phyloP scores from a whole-genome alignment of 2,797 vertebrate genomes.

The Sparus aurata region DNA sequence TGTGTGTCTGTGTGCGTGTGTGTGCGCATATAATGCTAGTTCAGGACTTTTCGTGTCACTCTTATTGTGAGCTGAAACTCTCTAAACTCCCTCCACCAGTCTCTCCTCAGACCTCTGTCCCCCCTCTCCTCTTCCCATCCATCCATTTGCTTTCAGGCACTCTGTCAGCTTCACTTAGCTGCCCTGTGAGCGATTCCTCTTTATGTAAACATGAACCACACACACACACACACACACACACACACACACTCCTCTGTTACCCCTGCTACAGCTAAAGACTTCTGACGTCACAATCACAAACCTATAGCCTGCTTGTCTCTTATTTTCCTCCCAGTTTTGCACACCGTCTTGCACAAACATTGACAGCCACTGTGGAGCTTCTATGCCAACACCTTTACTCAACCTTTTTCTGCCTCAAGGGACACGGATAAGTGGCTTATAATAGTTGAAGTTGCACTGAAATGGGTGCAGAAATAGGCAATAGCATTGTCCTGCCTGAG shows the following conservation, averaged over 20 bases:
- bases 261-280: conserved; percentile 31
- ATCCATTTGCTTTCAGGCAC: conserved; percentile 27
- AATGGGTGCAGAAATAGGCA: conserved; percentile 38
- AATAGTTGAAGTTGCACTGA: conserved; percentile 29
- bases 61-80: neutral
- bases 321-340: neutral
- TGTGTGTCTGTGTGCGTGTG: too few relatives aligned
- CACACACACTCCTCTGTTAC: conserved; percentile 17
- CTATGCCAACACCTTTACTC: conserved; percentile 32
- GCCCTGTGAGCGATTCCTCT: conserved; percentile 33
- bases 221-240: conserved; percentile 16
- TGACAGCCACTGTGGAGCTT: neutral
- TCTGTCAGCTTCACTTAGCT: conserved; percentile 46
- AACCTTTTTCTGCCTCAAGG: conserved; percentile 31
- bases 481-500: conserved; percentile 34
- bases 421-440: conserved; percentile 38
- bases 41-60: conserved; percentile 4
- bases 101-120: neutral
- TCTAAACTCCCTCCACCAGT: neutral
- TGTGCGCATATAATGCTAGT: neutral
- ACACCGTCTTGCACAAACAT: neutral
- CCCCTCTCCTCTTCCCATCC: conserved; percentile 23
- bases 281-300: conserved; percentile 33
- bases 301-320: neutral
- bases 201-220: conserved; percentile 39